These are phyloP conservation scores for Pelochelys cantorii DNA, from an alignment of 2,797 vertebrate species.

Conservation along the genomic window DNA sequence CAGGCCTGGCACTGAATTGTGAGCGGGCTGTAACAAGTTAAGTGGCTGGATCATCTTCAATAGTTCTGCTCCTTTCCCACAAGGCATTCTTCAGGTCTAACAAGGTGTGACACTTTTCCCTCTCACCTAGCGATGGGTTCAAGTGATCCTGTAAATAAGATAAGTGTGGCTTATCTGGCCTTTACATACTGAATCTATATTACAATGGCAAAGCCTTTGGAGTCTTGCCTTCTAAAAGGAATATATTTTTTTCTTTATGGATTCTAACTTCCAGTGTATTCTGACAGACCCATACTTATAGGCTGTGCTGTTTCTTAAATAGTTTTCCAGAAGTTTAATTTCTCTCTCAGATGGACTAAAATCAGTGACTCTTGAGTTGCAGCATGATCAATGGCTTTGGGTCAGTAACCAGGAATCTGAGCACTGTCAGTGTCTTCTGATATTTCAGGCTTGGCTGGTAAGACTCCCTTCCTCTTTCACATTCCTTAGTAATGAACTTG, in stretches of 20 bases:
- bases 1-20: neutral
- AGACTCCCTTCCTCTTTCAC: neutral
- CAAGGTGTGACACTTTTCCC: neutral
- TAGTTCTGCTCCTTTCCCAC: neutral
- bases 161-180: neutral
- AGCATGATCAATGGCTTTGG: neutral
- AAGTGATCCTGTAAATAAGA: neutral
- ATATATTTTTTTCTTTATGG: neutral
- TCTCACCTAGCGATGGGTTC: neutral
- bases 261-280: conserved; percentile 7
- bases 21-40: too few relatives aligned
- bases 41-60: neutral
- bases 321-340: conserved; percentile 3
- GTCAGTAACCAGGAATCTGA: neutral
- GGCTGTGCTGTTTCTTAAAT: neutral
- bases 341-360: neutral
- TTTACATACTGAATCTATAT: neutral
- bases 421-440: neutral
- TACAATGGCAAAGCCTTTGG: neutral
- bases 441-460: neutral
- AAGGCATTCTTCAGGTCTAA: neutral
- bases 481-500: neutral
- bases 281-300: conserved; percentile 7
- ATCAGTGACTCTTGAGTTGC: neutral
- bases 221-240: conserved; percentile 11